Conservation (phyloP, 2,888 invertebrate genomes). For the Tenthredo scrophulariae region DNA sequence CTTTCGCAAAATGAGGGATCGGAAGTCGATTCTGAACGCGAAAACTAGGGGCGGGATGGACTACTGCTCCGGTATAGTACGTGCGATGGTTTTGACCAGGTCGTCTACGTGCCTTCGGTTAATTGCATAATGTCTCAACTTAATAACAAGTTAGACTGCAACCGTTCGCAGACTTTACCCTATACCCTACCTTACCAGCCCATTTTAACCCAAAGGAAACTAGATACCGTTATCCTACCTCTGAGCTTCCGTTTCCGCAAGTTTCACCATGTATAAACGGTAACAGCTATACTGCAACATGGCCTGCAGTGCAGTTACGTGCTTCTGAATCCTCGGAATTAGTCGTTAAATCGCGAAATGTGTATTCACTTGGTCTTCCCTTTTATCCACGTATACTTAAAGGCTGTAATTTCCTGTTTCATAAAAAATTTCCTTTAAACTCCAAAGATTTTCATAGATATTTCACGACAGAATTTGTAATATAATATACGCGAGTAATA, state of each 20-base stretch:
- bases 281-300: neutral
- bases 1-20: slow-evolving; percentile 23
- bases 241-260: slow-evolving; percentile 18
- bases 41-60: neutral
- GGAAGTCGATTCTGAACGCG: slow-evolving; percentile 15
- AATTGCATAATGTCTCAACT: slow-evolving; percentile 66
- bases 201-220: slow-evolving; percentile 27
- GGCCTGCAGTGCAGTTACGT: slow-evolving; percentile 10
- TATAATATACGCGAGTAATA: neutral
- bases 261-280: slow-evolving; percentile 9
- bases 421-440: neutral
- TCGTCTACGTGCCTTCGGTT: slow-evolving; percentile 61
- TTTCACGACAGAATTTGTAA: neutral
- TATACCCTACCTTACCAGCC: neutral
- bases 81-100: slow-evolving; percentile 21
- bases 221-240: slow-evolving; percentile 28
- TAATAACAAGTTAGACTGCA: slow-evolving; percentile 63
- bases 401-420: neutral
- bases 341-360: neutral
- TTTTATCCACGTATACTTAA: no score
- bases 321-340: neutral
- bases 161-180: slow-evolving; percentile 50
- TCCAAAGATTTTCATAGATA: neutral
- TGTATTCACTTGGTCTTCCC: neutral
- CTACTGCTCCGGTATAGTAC: neutral